A percentile compares a stretch with the other conserved stretches of the same genome.
Evolutionary conservation across 2,797 vertebrate genomes (phyloP).

Genomic region (Psittacula echo): DNA sequence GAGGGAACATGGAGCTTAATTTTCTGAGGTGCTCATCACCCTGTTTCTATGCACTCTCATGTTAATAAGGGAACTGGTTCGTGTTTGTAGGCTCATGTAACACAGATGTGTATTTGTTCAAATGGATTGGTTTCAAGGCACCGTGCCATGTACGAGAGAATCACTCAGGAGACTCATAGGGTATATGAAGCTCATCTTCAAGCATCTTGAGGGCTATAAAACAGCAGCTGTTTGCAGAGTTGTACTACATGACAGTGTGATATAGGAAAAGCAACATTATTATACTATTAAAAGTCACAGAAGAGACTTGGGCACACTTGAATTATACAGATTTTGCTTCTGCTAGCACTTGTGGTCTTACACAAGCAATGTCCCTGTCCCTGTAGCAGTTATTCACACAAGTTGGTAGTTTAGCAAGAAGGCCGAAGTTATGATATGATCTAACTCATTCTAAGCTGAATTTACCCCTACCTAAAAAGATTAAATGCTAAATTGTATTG

Average conservation of each 20-base stretch:
- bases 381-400: not conserved
- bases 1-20: not conserved
- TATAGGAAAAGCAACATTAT: not conserved
- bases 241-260: not conserved
- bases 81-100: not conserved
- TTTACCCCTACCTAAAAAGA: not conserved
- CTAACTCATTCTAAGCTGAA: not conserved
- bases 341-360: not conserved
- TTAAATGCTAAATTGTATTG: not conserved
- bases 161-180: not conserved
- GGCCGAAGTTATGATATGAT: not conserved
- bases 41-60: rapidly evolving
- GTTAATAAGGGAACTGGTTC: not conserved
- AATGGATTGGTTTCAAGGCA: not conserved
- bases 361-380: not conserved
- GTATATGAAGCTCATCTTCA: not conserved
- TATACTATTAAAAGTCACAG: not conserved
- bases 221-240: not conserved
- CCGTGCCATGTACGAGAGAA: not conserved
- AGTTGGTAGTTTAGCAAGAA: not conserved
- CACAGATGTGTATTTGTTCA: not conserved
- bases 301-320: not conserved
- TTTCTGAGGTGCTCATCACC: not conserved
- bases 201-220: not conserved
- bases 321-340: not conserved